Evolutionary conservation across 2,797 vertebrate genomes (phyloP).

Genomic region (Uromys caudimaculatus): DNA sequence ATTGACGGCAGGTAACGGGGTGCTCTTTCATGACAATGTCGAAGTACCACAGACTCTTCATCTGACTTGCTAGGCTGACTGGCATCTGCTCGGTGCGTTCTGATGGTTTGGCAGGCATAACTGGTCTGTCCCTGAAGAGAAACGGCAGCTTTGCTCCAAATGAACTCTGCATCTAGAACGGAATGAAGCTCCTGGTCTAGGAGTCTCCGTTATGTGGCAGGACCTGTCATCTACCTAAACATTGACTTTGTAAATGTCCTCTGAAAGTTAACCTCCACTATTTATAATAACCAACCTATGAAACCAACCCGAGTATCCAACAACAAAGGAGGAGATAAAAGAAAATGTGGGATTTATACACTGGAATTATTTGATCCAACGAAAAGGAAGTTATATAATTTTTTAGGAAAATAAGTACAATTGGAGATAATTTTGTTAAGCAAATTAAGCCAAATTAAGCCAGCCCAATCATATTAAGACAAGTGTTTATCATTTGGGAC

Average conservation of each 20-base stretch:
- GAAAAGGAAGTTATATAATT: not conserved
- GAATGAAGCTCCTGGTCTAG: not conserved
- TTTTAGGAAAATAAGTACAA: not conserved
- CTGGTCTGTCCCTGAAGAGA: constrained; percentile 56
- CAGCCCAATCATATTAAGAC: not conserved
- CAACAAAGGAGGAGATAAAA: not conserved
- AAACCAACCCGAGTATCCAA: not conserved
- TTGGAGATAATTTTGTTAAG: not conserved
- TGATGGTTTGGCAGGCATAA: constrained; percentile 49
- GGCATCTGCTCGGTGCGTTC: constrained; percentile 35
- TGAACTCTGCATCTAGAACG: constrained; percentile 73
- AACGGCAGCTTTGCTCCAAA: constrained; percentile 52
- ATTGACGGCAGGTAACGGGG: constrained; percentile 31
- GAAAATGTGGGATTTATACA: not conserved
- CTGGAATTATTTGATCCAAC: not conserved
- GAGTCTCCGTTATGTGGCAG: not conserved
- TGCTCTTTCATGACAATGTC: constrained; percentile 66
- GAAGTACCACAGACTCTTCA: constrained; percentile 66
- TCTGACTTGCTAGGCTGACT: constrained; percentile 11
- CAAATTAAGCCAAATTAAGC: not conserved
- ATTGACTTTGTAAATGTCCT: not conserved
- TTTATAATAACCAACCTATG: not conserved
- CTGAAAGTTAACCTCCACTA: not conserved
- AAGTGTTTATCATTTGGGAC: not conserved
- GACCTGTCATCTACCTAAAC: not conserved